Conservation (phyloP, 2,888 invertebrate species). For the Gerosis bhagava region DNA sequence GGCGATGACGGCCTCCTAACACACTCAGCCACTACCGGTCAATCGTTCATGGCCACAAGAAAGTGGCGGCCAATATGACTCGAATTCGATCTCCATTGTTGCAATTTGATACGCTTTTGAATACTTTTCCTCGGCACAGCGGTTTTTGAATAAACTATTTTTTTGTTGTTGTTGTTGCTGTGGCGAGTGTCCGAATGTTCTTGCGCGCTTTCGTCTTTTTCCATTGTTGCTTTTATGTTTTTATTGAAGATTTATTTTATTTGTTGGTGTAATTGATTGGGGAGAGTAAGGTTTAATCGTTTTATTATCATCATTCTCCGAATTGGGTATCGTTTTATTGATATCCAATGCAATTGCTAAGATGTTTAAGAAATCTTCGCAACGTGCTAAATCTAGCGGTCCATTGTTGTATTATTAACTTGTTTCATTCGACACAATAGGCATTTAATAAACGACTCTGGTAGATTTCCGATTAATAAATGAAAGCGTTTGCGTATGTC, state of each 20-base stretch:
- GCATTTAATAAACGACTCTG: too few relatives aligned
- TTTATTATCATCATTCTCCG: constrained; percentile 1
- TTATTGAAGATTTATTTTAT: constrained; percentile 6
- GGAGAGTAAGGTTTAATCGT: constrained; percentile 8
- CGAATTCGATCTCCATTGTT: constrained; percentile 33
- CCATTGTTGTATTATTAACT: too few relatives aligned
- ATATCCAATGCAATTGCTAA: background rate
- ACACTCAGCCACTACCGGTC: constrained; percentile 41
- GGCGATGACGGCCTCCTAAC: constrained; percentile 59
- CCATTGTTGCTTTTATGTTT: constrained; percentile 5
- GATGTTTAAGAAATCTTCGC: background rate
- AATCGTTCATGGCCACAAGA: constrained; percentile 58
- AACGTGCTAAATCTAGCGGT: constrained; percentile 1
- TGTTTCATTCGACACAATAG: too few relatives aligned
- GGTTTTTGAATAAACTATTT: constrained; percentile 12
- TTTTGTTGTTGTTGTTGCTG: too few relatives aligned
- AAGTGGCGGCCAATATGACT: constrained; percentile 46
- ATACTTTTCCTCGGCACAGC: constrained; percentile 17
- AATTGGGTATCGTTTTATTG: background rate
- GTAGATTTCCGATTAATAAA: too few relatives aligned
- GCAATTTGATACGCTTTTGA: constrained; percentile 30
- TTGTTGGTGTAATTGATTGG: constrained; percentile 15
- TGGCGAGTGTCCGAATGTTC: constrained; percentile 23
- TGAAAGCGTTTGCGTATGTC: too few relatives aligned
- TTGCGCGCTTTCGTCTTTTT: constrained; percentile 31